A percentile compares a stretch with the other conserved stretches of the same genome.
phyloP scores from a whole-genome alignment of 2,888 invertebrate species.

The Heteropelma amictum region DNA sequence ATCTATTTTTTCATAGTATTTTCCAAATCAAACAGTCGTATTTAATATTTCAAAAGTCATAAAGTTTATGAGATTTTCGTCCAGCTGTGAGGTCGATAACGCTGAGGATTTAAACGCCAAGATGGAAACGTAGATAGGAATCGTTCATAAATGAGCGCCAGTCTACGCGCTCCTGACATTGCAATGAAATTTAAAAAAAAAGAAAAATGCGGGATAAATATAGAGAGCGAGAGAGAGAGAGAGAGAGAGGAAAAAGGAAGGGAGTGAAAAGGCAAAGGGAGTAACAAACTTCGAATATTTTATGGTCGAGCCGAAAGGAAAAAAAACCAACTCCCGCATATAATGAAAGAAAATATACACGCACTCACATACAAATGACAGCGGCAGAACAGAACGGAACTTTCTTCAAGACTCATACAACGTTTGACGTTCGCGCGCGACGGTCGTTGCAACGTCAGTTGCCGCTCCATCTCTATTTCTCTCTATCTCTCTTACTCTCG shows the following conservation, averaged over 20 bases:
- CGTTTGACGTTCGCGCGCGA: constrained; percentile 49
- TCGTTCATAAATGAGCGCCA: too few relatives aligned
- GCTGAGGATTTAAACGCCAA: too few relatives aligned
- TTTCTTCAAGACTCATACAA: constrained; percentile 56
- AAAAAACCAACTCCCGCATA: constrained; percentile 28
- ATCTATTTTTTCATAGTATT: not conserved
- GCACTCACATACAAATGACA: constrained; percentile 15
- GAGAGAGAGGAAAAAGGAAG: not conserved
- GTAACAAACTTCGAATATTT: constrained; percentile 24
- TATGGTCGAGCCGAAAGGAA: constrained; percentile 14
- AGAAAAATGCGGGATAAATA: not conserved
- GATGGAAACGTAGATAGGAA: too few relatives aligned
- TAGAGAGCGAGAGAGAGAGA: not conserved
- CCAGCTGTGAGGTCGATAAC: too few relatives aligned
- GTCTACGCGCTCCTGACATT: not conserved
- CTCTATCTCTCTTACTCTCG: not conserved
- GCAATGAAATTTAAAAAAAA: not conserved
- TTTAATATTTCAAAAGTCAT: too few relatives aligned
- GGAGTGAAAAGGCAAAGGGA: constrained; percentile 2
- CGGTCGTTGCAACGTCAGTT: constrained; percentile 48
- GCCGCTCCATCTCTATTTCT: too few relatives aligned
- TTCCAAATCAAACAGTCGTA: not conserved
- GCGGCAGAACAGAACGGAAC: constrained; percentile 26
- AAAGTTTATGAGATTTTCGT: too few relatives aligned
- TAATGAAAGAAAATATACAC: not conserved